phyloP scores from a whole-genome alignment of 2,797 vertebrate species.

The Pseudomugil gertrudae region DNA sequence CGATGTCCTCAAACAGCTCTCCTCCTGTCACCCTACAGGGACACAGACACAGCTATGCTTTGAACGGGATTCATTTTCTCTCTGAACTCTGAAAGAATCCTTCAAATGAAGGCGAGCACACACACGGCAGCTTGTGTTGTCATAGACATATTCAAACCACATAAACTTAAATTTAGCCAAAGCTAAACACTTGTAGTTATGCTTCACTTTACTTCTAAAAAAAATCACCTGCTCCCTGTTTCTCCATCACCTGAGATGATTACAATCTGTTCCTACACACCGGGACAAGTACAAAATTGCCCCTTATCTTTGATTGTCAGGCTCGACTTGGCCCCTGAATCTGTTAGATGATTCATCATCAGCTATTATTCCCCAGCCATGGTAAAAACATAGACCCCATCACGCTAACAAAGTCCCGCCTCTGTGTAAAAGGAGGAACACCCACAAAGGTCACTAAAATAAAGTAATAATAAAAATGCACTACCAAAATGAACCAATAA shows the following conservation, averaged over 20 bases:
- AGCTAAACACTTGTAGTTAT: neutral
- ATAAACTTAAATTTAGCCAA: neutral
- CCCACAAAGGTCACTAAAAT: too few relatives aligned
- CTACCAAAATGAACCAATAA: too few relatives aligned
- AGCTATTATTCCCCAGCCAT: neutral
- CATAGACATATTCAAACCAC: neutral
- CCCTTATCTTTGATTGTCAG: neutral
- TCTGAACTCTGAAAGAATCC: constrained; percentile 5
- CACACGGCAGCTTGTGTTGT: neutral
- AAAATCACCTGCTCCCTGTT: neutral
- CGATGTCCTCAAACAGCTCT: constrained; percentile 97
- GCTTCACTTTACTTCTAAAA: too few relatives aligned
- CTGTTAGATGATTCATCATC: neutral
- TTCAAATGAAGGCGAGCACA: constrained; percentile 1
- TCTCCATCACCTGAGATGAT: neutral
- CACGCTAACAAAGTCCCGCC: too few relatives aligned
- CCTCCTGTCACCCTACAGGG: constrained; percentile 86
- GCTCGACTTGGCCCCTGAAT: neutral
- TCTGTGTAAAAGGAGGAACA: too few relatives aligned
- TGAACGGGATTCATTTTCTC: constrained; percentile 14
- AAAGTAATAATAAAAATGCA: neutral
- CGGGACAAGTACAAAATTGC: neutral
- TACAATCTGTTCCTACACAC: neutral
- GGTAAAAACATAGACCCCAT: too few relatives aligned
- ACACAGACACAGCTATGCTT: constrained; percentile 30